Evolutionary conservation across 92 coral and sea anemone genomes (phyloP).

Genomic region (Galaxea fascicularis): DNA sequence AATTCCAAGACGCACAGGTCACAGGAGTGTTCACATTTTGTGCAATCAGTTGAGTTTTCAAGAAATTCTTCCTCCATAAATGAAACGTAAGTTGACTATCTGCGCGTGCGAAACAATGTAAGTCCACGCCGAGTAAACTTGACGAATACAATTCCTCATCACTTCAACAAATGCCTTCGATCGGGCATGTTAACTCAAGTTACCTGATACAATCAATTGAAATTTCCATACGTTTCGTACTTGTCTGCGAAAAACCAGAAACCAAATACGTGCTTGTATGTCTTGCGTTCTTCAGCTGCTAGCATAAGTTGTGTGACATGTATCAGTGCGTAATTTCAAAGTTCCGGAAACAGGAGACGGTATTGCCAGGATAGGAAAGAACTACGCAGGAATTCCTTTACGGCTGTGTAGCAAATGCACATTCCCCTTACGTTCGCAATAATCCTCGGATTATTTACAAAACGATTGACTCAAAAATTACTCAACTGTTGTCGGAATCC

Average conservation of each 20-base stretch:
- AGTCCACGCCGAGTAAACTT: not conserved
- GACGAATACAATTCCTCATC: not conserved
- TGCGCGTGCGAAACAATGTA: not conserved
- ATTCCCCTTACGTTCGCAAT: not conserved
- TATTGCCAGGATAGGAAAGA: constrained; percentile 3
- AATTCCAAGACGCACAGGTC: constrained; percentile 87
- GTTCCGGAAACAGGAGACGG: constrained; percentile 11
- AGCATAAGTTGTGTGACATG: constrained; percentile 31
- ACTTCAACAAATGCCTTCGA: not conserved
- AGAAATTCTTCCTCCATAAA: constrained; percentile 4
- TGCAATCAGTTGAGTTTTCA: not conserved
- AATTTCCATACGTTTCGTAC: constrained; percentile 16
- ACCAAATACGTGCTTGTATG: not conserved
- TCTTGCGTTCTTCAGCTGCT: not conserved
- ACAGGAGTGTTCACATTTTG: constrained; percentile 62
- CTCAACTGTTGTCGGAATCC: too few species aligned
- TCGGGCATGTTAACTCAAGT: not conserved
- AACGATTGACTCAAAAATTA: not conserved
- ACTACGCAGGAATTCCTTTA: constrained; percentile 42
- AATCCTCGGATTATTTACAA: not conserved
- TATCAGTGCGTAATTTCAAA: not conserved
- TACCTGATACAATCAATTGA: not conserved
- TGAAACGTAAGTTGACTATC: not conserved
- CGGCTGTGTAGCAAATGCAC: not conserved
- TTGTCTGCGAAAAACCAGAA: not conserved